Conservation (phyloP, 2,113 vertebrate genomes). For the Hyla sarda region DNA sequence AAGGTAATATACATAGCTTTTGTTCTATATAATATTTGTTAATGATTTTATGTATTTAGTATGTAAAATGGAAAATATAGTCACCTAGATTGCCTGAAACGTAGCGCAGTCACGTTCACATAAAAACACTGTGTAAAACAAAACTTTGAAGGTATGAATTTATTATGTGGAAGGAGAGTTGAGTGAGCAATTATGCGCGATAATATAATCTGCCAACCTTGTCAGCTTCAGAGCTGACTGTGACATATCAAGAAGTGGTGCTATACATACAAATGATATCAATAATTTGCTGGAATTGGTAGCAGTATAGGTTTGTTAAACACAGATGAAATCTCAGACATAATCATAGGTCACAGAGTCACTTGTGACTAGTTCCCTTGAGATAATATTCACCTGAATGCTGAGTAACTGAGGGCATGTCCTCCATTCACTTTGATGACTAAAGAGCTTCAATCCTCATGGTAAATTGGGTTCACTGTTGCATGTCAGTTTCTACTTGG, state of each 20-base stretch:
- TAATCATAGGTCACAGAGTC: conserved; percentile 53
- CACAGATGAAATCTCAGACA: conserved; percentile 50
- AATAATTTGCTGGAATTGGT: conserved; percentile 50
- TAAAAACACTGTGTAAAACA: not conserved
- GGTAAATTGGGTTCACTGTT: conserved; percentile 60
- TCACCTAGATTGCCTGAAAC: not conserved
- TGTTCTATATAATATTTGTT: not conserved
- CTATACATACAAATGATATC: conserved; percentile 37
- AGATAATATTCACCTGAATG: conserved; percentile 53
- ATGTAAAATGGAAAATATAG: not conserved
- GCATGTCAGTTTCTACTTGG: conserved; percentile 58
- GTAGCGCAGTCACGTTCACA: not conserved
- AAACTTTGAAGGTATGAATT: conserved; percentile 15
- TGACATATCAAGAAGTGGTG: conserved; percentile 1
- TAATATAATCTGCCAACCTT: conserved; percentile 40
- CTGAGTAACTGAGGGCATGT: conserved; percentile 49
- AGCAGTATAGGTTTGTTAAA: conserved; percentile 49
- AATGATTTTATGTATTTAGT: not conserved
- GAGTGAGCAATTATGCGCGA: conserved; percentile 35
- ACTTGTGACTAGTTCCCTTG: conserved; percentile 54
- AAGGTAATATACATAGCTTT: not conserved
- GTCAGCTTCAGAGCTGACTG: conserved; percentile 20
- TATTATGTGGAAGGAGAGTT: conserved; percentile 8
- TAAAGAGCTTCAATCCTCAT: conserved; percentile 51
- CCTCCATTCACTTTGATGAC: conserved; percentile 42